These are phyloP conservation scores for Bambusicola thoracicus DNA, from an alignment of 2,113 vertebrate species.

Conservation along the genomic window DNA sequence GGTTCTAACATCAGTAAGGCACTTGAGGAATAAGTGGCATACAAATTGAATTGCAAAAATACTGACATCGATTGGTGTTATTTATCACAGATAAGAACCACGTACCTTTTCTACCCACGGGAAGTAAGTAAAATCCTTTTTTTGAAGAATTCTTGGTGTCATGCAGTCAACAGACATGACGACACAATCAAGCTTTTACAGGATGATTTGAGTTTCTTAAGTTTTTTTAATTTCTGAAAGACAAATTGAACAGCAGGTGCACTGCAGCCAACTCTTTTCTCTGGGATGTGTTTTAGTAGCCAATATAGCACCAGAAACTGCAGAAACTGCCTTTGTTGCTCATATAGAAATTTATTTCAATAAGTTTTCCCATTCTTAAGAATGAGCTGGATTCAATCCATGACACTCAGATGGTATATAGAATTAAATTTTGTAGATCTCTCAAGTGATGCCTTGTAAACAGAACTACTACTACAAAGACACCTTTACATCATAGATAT, in stretches of 20 bases:
- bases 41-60: background rate
- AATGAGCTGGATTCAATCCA: background rate
- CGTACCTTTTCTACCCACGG: background rate
- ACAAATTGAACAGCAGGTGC: background rate
- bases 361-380: background rate
- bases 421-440: constrained; percentile 24
- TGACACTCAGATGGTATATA: background rate
- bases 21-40: background rate
- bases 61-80: rapidly evolving
- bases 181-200: background rate
- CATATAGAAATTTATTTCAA: background rate
- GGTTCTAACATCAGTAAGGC: background rate
- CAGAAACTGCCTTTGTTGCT: constrained; percentile 8
- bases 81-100: background rate
- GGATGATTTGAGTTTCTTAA: background rate
- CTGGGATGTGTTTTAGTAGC: background rate
- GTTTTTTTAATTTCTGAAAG: background rate
- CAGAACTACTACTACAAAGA: background rate
- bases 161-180: background rate
- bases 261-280: background rate
- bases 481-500: background rate
- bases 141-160: background rate
- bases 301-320: background rate
- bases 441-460: constrained; percentile 3
- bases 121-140: background rate